phyloP scores from a whole-genome alignment of 2,888 invertebrate genomes.

The Acanthopleura granulata region DNA sequence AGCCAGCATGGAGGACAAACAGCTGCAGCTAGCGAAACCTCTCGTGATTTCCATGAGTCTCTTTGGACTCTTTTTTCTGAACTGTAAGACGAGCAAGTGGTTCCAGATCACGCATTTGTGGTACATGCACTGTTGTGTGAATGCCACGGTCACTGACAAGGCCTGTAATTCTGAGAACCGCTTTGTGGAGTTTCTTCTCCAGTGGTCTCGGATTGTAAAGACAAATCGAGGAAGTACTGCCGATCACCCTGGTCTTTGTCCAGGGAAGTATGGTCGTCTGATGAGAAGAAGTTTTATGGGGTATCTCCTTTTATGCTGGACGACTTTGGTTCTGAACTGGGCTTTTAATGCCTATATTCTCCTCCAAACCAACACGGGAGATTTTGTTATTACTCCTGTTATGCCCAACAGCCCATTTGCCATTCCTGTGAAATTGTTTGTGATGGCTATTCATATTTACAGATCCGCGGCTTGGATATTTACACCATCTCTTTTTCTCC shows the following conservation, averaged over 20 bases:
- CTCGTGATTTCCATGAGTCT: background rate
- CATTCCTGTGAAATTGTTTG: background rate
- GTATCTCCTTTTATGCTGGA: background rate
- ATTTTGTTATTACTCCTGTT: background rate
- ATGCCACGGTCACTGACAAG: background rate
- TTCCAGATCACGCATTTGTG: background rate
- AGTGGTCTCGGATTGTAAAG: background rate
- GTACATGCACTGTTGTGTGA: background rate
- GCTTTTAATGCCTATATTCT: background rate
- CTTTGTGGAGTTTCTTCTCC: background rate
- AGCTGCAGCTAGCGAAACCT: background rate
- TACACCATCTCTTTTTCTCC: background rate
- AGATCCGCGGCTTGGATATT: background rate
- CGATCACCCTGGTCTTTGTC: background rate
- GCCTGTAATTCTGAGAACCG: background rate
- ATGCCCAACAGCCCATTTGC: background rate
- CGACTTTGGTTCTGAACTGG: background rate
- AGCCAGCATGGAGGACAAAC: background rate
- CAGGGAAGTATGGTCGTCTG: background rate
- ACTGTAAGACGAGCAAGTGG: background rate
- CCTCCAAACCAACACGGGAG: background rate
- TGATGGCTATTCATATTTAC: background rate
- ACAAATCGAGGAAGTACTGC: background rate
- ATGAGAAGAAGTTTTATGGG: background rate
- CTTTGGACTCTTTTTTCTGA: background rate